Evolutionary conservation across 2,888 invertebrate species (phyloP).

Genomic region (Cheilosia urbana): DNA sequence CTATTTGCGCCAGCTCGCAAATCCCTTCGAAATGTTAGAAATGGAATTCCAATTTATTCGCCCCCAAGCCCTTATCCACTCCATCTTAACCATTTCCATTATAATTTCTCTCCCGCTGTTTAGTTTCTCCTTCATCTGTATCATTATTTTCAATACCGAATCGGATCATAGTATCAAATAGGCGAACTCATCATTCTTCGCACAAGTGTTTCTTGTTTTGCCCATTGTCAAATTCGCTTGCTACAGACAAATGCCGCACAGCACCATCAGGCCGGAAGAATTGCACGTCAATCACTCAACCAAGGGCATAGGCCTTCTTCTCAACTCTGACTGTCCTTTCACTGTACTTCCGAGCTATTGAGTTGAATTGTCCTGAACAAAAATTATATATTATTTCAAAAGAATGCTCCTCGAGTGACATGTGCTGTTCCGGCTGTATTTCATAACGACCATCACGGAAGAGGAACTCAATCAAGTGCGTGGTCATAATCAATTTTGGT

Average conservation of each 20-base stretch:
- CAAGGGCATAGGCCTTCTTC: neutral
- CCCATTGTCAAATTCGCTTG: slow-evolving; percentile 6
- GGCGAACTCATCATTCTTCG: neutral
- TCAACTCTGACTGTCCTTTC: neutral
- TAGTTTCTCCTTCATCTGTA: neutral
- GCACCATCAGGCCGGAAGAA: slow-evolving; percentile 13
- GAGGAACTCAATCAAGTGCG: slow-evolving; percentile 23
- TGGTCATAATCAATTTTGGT: slow-evolving; percentile 26
- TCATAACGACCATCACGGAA: neutral
- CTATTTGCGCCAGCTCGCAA: no score
- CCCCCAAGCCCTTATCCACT: neutral
- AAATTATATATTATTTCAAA: slow-evolving; percentile 6
- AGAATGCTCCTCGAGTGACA: slow-evolving; percentile 6
- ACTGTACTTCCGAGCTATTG: slow-evolving; percentile 27
- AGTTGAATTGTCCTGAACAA: slow-evolving; percentile 18
- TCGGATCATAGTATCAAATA: neutral
- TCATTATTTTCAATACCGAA: neutral
- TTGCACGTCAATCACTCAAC: slow-evolving; percentile 36
- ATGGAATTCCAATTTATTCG: no score
- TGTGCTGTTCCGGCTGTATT: neutral
- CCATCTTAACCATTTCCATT: neutral
- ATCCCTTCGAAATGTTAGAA: neutral
- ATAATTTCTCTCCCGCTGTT: neutral
- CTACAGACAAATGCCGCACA: no score
- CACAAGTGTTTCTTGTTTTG: neutral